phyloP scores from a whole-genome alignment of 1,140 invertebrate species.

The Tetramorium alpestre region DNA sequence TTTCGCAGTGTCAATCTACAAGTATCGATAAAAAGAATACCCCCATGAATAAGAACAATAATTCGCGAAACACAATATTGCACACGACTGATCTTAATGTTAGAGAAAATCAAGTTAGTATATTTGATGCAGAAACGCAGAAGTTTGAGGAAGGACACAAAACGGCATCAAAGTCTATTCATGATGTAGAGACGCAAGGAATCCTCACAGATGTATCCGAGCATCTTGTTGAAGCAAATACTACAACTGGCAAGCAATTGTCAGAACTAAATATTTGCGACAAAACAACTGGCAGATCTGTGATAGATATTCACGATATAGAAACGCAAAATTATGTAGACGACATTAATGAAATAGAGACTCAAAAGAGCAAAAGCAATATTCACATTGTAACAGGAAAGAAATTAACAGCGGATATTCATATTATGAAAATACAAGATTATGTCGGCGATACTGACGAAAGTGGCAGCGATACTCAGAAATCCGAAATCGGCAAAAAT shows the following conservation, averaged over 20 bases:
- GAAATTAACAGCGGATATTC: background rate
- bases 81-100: background rate
- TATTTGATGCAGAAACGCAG: slow-evolving; percentile 60
- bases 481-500: background rate
- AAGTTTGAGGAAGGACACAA: background rate
- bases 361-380: slow-evolving; percentile 23
- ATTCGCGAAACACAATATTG: background rate
- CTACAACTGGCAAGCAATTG: background rate
- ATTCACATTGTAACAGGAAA: background rate
- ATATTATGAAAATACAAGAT: slow-evolving; percentile 25
- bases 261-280: background rate
- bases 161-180: slow-evolving; percentile 7
- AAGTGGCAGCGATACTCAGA: background rate
- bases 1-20: background rate
- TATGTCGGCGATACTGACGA: background rate
- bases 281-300: background rate
- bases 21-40: background rate
- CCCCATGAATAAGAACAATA: background rate
- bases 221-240: background rate
- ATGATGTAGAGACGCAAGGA: slow-evolving; percentile 64
- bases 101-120: slow-evolving; percentile 20
- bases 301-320: slow-evolving; percentile 39
- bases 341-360: slow-evolving; percentile 62
- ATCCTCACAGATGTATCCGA: background rate
- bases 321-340: slow-evolving; percentile 36